Base-by-base conservation (phyloP, 2,888 invertebrate genomes). In the Spodoptera picta region DNA sequence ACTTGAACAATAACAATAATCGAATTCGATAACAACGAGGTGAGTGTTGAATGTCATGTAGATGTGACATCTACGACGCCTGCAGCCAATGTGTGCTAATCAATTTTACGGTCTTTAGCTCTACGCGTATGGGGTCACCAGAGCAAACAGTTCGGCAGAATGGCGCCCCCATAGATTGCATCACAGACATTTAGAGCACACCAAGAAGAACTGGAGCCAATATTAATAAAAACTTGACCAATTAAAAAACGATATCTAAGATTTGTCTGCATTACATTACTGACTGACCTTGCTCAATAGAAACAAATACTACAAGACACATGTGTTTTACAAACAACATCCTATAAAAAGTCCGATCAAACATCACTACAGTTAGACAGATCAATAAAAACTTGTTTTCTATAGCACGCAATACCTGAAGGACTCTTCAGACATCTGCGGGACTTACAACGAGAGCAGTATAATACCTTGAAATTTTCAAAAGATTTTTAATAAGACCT, bases 41-140 rank as follows among this genome's bases (percentile, higher is more conserved):
- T 60, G 71, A 70, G 12, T 45, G 11, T 36, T 50, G 65, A 65
- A 73, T 62, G 60, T 75, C 60, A 70, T 65, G 53, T 65, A 36
- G 58, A 65, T 54, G 60, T 60, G 56, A 60, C 69, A 49, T 68
- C 50, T 51, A 55, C 52, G 44, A 48, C 48, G 45, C 27, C 41
- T 41, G 51, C 43, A 60, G 24, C 14, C 24, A 27, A 57, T 55
- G 31, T 49, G 51, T 12, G 44, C 27, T 55, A 69, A 64, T 69
- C 54, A 64, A 57, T 47, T 46, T 45, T 56, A 47, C 43, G 31
- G 42, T 52, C 19, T 31, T 41, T 50, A 47, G 57, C 47, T 46
- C 56, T 42, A 41, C 31, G 54, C 48, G 48, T 27, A 36, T 44
- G 41, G 42, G 42, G 50, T 56, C 47, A 63, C 41, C 42, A 56